Evolutionary conservation across 2,888 invertebrate species (phyloP), one percentile per base, ranked within the genome.

Genomic region (Andrena flavipes): DNA sequence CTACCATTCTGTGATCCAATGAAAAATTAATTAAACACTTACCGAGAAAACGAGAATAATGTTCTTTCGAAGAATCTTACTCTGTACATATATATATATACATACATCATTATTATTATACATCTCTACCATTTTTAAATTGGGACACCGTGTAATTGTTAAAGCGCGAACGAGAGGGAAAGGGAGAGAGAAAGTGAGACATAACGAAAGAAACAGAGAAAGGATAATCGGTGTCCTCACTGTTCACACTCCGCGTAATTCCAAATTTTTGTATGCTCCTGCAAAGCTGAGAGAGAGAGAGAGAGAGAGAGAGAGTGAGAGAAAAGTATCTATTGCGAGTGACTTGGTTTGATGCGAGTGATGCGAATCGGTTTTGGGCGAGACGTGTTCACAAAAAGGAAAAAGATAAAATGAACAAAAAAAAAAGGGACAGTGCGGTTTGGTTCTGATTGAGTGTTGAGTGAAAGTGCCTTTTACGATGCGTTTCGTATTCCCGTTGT

Each of bases 1-100:
- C 91, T 92, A 92, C 90, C 87, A 90, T 91, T 92, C 92, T 92
- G 92, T 92, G 92, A 92, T 92, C 89, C 88, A 91, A 90, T 79
- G 81, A 89, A 88, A 88, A 77, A 78, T 49, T 70, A 87, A 84
- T 86, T 79, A 84, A 77, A 82, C 84, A 84, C 85, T 76, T 73
- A 87, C 80, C 74, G 78, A 84, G 68, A 49, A 85, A 75, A 76
- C 62, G 65, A 63, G 80, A 65, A 77, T 69, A 76, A 87, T 54
- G 81, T 82, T 87, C 86, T 88, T 87, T 88, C 84, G 76, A 81
- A 67, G 69, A 75, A 68, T 81, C 82, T 83, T 84, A 84, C 71
- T 83, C 82, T 80, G 76, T 87, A 84, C 78, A 86, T 86, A 84
- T 77, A 75, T 42, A 13, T 42, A 42, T 13, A 35, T 2, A 35